phyloP scores from a whole-genome alignment of 2,113 vertebrate species.

The Tragulus kanchil region DNA sequence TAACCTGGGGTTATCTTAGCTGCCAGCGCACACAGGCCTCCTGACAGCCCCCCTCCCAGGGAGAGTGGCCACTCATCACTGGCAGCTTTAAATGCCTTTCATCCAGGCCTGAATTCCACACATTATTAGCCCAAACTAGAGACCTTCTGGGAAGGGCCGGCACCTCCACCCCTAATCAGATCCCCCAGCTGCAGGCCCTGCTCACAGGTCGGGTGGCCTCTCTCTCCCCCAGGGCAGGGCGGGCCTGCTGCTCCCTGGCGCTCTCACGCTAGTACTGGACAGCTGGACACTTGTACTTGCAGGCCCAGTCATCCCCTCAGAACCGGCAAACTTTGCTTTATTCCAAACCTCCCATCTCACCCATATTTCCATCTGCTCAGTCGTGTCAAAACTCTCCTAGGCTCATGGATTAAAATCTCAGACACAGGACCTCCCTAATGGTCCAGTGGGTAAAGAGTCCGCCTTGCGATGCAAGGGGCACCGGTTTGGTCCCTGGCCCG shows the following conservation, averaged over 20 bases:
- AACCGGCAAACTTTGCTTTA: not conserved
- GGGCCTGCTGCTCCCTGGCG: accelerated
- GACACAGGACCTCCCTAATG: too few species aligned
- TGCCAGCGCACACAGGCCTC: not conserved
- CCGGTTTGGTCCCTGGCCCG: too few species aligned
- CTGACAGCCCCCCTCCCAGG: not conserved
- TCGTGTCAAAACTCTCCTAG: not conserved
- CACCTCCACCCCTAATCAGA: accelerated
- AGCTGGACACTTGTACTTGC: accelerated
- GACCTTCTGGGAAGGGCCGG: not conserved
- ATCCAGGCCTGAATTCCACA: constrained; percentile 73
- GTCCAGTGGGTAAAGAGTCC: too few species aligned
- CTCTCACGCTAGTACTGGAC: not conserved
- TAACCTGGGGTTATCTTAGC: constrained; percentile 54
- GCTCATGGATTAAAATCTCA: not conserved
- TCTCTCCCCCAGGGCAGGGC: too few species aligned
- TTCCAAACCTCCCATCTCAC: not conserved
- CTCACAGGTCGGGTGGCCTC: accelerated
- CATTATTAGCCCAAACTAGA: not conserved
- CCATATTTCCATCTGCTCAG: accelerated
- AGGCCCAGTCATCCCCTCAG: not conserved
- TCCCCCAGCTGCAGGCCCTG: too few species aligned
- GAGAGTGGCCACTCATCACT: not conserved
- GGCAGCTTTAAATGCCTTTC: constrained; percentile 22
- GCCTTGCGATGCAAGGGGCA: too few species aligned